phyloP scores from a whole-genome alignment of 2,888 invertebrate genomes.

The Heliconius cydno region DNA sequence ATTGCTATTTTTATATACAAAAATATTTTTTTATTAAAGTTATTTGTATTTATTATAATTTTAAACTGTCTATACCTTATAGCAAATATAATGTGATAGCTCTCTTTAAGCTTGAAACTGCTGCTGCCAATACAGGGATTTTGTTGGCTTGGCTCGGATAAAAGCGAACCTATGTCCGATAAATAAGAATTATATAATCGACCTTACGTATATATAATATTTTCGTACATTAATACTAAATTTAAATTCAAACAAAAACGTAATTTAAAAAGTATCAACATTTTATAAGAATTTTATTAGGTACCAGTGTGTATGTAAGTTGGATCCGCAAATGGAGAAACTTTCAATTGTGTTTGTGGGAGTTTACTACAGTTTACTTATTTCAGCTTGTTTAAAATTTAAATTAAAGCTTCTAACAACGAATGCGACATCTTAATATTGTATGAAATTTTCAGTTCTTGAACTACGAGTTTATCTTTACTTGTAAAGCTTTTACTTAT shows the following conservation, averaged over 20 bases:
- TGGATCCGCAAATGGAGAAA: slow-evolving; percentile 45
- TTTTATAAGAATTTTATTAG: slow-evolving; percentile 18
- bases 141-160: neutral
- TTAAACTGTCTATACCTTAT: neutral
- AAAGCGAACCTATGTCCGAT: neutral
- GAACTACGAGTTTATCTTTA: neutral
- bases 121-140: slow-evolving; percentile 1
- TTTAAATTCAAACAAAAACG: neutral
- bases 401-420: slow-evolving; percentile 71
- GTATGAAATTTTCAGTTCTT: slow-evolving; percentile 55
- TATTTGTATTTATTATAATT: neutral
- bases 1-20: neutral
- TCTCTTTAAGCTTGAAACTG: neutral
- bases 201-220: too few species aligned
- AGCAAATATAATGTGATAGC: neutral
- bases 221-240: neutral
- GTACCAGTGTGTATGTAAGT: slow-evolving; percentile 27
- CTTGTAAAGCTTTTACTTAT: neutral
- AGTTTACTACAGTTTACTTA: slow-evolving; percentile 56
- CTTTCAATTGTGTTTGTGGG: slow-evolving; percentile 51
- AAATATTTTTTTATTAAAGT: neutral
- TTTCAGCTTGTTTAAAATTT: slow-evolving; percentile 62
- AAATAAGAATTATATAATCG: neutral
- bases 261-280: slow-evolving; percentile 7
- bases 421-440: slow-evolving; percentile 60